Conservation (phyloP, 2,797 vertebrate species). For the Ficedula albicollis region DNA sequence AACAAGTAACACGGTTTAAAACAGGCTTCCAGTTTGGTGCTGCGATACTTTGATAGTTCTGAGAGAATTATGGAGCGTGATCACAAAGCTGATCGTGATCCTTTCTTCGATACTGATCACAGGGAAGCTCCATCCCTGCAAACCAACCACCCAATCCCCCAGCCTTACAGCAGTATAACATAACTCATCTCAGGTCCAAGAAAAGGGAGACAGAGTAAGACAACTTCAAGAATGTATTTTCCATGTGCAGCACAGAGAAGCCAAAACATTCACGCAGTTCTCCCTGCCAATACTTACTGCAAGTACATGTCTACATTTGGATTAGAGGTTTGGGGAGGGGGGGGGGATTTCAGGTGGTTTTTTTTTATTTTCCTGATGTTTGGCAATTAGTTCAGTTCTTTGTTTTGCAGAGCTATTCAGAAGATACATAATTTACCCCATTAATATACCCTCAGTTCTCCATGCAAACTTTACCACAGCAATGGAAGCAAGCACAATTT, state of each 20-base stretch:
- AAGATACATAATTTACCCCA: neutral
- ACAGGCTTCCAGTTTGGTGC: neutral
- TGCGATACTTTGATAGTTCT: neutral
- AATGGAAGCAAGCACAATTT: neutral
- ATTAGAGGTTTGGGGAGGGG: accelerated
- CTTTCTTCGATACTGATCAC: neutral
- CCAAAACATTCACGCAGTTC: neutral
- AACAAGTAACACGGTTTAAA: neutral
- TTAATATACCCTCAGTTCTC: neutral
- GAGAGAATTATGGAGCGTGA: neutral
- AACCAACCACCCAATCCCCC: neutral
- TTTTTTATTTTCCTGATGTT: neutral
- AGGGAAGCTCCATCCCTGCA: neutral
- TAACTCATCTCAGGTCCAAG: neutral
- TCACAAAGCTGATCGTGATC: neutral
- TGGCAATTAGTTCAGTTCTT: neutral
- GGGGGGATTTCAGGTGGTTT: accelerated
- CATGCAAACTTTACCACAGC: neutral
- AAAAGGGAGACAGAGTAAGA: neutral
- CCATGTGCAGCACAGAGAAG: neutral
- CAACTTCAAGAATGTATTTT: neutral
- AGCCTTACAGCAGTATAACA: neutral
- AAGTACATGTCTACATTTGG: neutral
- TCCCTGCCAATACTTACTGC: neutral
- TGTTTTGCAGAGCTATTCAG: neutral